Evolutionary conservation across 2,113 vertebrate species (phyloP).

Genomic region (Nesogale talazaci): DNA sequence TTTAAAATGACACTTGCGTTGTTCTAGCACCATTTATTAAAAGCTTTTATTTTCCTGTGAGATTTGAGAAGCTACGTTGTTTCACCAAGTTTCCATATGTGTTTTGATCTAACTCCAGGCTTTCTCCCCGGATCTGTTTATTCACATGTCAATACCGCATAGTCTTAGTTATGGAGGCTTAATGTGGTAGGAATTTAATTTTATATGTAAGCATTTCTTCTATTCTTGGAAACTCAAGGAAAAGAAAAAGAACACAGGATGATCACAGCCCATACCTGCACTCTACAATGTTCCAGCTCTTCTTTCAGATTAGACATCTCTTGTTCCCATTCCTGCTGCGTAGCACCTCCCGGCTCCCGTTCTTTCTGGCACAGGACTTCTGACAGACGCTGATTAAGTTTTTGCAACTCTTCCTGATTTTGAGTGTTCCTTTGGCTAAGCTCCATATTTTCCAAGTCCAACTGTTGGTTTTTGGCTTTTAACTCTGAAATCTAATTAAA

Average conservation of each 20-base stretch:
- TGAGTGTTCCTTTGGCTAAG: slow-evolving; percentile 89
- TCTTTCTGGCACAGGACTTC: slow-evolving; percentile 85
- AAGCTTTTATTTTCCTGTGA: neutral
- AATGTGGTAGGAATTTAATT: neutral
- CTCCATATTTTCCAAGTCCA: slow-evolving; percentile 89
- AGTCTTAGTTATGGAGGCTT: slow-evolving; percentile 29
- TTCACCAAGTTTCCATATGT: neutral
- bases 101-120: neutral
- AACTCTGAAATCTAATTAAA: slow-evolving; percentile 89
- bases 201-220: neutral
- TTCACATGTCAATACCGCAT: neutral
- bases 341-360: slow-evolving; percentile 69
- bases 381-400: slow-evolving; percentile 87
- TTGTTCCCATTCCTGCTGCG: slow-evolving; percentile 82
- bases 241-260: neutral
- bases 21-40: neutral
- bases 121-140: neutral
- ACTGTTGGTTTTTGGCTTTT: slow-evolving; percentile 88
- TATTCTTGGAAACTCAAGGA: neutral
- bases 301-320: slow-evolving; percentile 82
- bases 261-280: slow-evolving; percentile 75
- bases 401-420: slow-evolving; percentile 86
- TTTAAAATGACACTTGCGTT: neutral
- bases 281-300: slow-evolving; percentile 83
- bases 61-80: slow-evolving; percentile 4